Conservation (phyloP, 2,888 invertebrate species). For the Suillia variegata region DNA sequence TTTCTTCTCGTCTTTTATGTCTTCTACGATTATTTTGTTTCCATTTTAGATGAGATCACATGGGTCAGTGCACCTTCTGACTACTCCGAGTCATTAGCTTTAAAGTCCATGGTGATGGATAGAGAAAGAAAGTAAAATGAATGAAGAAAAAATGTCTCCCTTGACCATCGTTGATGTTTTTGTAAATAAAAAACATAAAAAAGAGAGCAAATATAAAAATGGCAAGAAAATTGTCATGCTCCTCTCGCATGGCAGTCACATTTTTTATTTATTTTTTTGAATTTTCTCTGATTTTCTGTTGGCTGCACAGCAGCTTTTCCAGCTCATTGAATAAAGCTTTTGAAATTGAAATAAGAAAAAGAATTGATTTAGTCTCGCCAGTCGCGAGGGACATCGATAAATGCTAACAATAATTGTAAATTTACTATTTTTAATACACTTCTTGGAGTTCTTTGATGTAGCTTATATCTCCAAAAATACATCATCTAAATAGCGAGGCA, state of each 20-base stretch:
- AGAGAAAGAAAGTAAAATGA: background rate
- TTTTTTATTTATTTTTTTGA: background rate
- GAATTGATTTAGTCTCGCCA: background rate
- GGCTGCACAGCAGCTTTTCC: background rate
- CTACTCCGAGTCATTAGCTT: background rate
- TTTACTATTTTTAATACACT: too few relatives aligned
- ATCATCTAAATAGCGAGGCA: background rate
- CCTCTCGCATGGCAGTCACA: background rate
- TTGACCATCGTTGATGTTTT: background rate
- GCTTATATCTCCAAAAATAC: background rate
- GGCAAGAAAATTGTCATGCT: too few relatives aligned
- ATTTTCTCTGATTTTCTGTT: background rate
- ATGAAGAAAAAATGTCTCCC: background rate
- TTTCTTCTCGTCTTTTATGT: background rate
- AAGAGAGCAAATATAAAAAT: background rate
- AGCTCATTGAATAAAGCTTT: background rate
- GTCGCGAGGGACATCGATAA: too few relatives aligned
- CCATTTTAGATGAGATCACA: background rate
- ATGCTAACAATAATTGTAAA: too few relatives aligned
- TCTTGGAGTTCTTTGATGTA: too few relatives aligned
- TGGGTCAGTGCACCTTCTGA: background rate
- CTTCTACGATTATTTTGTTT: background rate
- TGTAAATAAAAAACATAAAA: background rate
- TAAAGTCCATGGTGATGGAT: background rate
- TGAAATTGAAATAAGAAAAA: background rate